These are phyloP conservation scores for Dendrocincla fuliginosa DNA, from an alignment of 2,797 vertebrate genomes.

Conservation along the genomic window DNA sequence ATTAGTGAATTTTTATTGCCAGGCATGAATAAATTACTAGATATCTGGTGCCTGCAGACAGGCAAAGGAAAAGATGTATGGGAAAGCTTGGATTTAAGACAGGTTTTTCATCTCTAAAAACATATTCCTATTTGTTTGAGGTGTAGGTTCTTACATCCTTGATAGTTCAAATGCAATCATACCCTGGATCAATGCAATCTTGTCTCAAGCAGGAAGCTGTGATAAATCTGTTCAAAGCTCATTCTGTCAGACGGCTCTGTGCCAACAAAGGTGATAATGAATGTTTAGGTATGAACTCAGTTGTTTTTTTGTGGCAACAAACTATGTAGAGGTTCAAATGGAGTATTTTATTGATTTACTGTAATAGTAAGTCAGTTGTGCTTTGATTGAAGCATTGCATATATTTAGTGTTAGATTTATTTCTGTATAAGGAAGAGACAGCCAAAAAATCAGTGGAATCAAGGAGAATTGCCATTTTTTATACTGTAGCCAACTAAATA, in stretches of 20 bases:
- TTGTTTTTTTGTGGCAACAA: not conserved
- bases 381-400: not conserved
- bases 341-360: not conserved
- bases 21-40: constrained; percentile 35
- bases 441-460: not conserved
- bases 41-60: constrained; percentile 31
- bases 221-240: constrained; percentile 31
- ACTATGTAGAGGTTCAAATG: not conserved
- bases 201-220: not conserved
- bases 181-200: constrained; percentile 24
- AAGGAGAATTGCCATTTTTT: not conserved
- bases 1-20: constrained; percentile 28
- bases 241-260: not conserved
- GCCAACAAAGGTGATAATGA: constrained; percentile 29
- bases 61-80: not conserved
- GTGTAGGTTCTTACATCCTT: not conserved
- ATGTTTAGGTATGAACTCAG: constrained; percentile 12
- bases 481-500: not conserved
- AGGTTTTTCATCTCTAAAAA: not conserved
- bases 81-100: constrained; percentile 18
- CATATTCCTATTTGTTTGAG: not conserved
- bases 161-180: not conserved
- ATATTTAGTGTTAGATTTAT: not conserved
- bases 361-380: not conserved
- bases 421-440: not conserved